phyloP scores from a whole-genome alignment of 2,888 invertebrate genomes.

The Diarsia mendica region DNA sequence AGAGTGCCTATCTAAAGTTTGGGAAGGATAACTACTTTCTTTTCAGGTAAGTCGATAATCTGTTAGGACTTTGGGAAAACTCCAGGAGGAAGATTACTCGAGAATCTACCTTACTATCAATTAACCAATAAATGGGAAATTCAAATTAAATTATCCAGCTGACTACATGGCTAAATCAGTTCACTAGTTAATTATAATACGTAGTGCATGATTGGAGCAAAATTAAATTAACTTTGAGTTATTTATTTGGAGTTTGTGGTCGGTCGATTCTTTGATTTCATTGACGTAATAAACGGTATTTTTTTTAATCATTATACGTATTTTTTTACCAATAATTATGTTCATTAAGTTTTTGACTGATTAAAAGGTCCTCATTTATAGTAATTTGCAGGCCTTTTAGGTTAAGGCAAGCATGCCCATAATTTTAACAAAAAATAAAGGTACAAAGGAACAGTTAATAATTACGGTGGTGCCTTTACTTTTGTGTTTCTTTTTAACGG shows the following conservation, averaged over 20 bases:
- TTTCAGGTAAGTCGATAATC: constrained; percentile 57
- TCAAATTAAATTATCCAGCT: constrained; percentile 18
- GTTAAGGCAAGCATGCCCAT: background rate
- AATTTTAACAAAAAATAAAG: background rate
- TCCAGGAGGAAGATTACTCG: constrained; percentile 28
- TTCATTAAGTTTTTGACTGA: constrained; percentile 4
- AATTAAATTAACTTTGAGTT: constrained; percentile 38
- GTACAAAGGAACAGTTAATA: background rate
- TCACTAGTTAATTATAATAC: constrained; percentile 43
- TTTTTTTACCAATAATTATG: background rate
- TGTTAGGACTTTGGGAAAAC: constrained; percentile 44
- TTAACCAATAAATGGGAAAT: constrained; percentile 20
- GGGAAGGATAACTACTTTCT: constrained; percentile 51
- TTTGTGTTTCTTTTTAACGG: background rate
- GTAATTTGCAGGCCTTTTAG: background rate
- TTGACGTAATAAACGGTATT: constrained; percentile 1
- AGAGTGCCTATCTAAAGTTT: constrained; percentile 45
- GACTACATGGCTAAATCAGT: constrained; percentile 21
- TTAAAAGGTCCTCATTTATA: background rate
- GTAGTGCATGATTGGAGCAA: constrained; percentile 33
- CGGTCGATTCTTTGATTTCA: constrained; percentile 8
- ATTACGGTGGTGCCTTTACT: background rate
- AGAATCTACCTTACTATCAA: constrained; percentile 37
- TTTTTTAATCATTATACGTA: background rate
- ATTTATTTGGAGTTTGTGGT: constrained; percentile 31